Conservation (phyloP, 2,888 invertebrate species). For the Macrophya alboannulata region DNA sequence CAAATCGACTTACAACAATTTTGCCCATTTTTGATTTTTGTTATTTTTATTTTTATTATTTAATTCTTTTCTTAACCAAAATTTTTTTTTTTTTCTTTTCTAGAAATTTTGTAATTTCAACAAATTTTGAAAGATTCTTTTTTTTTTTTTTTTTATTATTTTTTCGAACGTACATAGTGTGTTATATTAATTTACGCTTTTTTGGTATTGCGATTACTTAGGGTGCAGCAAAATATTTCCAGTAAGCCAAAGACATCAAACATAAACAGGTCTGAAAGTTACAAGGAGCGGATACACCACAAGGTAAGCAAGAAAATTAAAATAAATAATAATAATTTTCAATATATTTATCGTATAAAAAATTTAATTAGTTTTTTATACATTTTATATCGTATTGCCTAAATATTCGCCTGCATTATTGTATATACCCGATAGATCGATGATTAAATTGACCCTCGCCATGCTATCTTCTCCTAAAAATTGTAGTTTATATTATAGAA, state of each 20-base stretch:
- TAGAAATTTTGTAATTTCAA: no score
- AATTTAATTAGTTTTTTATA: no score
- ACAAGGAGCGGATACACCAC: constrained; percentile 85
- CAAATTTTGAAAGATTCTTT: neutral
- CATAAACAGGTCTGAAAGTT: constrained; percentile 87
- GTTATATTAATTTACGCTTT: constrained; percentile 67
- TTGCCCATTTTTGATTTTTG: neutral
- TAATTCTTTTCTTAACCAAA: constrained; percentile 51
- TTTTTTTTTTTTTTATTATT: constrained; percentile 52
- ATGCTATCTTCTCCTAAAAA: no score
- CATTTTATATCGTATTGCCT: no score
- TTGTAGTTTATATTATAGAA: neutral
- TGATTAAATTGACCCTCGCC: no score
- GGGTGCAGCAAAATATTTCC: constrained; percentile 79
- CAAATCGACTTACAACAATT: neutral
- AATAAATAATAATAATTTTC: neutral
- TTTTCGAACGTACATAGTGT: constrained; percentile 17
- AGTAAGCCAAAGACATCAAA: constrained; percentile 80
- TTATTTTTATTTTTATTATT: constrained; percentile 46
- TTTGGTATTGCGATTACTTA: constrained; percentile 62
- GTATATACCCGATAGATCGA: no score
- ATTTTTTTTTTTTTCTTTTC: no score
- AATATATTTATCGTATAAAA: neutral
- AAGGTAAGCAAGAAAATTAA: constrained; percentile 75
- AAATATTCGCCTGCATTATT: no score